phyloP scores from a whole-genome alignment of 2,797 vertebrate genomes.

The Argentina silus region DNA sequence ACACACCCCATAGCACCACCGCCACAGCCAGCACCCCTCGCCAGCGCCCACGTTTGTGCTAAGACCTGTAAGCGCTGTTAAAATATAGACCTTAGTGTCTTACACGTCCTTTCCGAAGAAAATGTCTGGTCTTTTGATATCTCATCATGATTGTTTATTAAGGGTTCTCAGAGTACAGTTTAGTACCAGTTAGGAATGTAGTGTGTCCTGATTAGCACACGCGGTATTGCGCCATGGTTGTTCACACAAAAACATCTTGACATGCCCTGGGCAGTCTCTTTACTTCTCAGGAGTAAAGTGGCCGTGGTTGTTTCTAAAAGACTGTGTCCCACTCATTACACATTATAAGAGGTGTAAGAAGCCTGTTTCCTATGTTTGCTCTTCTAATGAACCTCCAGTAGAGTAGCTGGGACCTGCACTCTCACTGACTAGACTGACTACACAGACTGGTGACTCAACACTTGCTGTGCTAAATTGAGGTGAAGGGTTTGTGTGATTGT shows the following conservation, averaged over 20 bases:
- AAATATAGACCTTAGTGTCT: too few relatives aligned
- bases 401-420: background rate
- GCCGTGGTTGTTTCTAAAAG: background rate
- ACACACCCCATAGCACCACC: too few relatives aligned
- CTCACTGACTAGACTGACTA: background rate
- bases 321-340: background rate
- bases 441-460: background rate
- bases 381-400: background rate
- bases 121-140: too few relatives aligned
- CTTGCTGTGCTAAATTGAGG: background rate
- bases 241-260: background rate
- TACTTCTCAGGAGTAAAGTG: background rate
- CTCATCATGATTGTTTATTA: background rate
- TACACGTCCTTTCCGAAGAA: too few relatives aligned
- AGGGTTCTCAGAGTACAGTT: background rate
- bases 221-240: background rate
- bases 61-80: too few relatives aligned
- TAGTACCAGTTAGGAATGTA: conserved; percentile 4
- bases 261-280: background rate
- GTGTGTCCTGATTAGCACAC: too few relatives aligned
- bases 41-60: too few relatives aligned
- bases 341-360: background rate
- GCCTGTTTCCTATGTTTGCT: background rate
- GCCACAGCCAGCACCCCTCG: too few relatives aligned
- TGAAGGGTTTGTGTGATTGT: conserved; percentile 1